Conservation (phyloP, 2,888 invertebrate genomes). For the Arctia plantaginis region DNA sequence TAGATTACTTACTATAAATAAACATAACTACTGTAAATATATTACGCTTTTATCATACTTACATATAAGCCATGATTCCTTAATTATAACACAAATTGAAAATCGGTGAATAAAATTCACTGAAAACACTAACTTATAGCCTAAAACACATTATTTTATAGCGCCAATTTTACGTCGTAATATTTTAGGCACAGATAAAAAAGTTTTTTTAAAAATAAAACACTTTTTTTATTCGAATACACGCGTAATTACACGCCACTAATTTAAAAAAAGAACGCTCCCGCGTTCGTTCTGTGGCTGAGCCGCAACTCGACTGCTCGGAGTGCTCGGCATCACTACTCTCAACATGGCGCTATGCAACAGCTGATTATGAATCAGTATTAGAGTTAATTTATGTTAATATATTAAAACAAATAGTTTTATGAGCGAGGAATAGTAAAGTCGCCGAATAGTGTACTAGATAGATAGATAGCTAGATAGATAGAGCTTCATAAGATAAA, state of each 20-base stretch:
- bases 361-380: conserved; percentile 49
- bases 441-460: too few relatives aligned
- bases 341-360: conserved; percentile 46
- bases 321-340: conserved; percentile 55
- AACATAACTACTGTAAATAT: not conserved
- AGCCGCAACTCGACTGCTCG: conserved; percentile 63
- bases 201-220: conserved; percentile 10
- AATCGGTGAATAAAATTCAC: conserved; percentile 15
- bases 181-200: conserved; percentile 1
- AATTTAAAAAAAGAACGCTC: conserved; percentile 36
- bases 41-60: conserved; percentile 30
- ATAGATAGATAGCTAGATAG: too few relatives aligned
- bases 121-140: conserved; percentile 1
- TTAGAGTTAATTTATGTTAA: not conserved
- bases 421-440: not conserved
- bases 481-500: too few relatives aligned
- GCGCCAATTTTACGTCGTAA: conserved; percentile 33
- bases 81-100: conserved; percentile 43
- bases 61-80: conserved; percentile 48
- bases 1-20: too few relatives aligned
- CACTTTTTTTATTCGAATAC: conserved; percentile 32
- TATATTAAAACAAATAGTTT: not conserved
- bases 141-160: too few relatives aligned
- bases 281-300: conserved; percentile 58
- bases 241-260: conserved; percentile 60